Percentiles rank a stretch among this genome's conserved stretches.
Conservation (phyloP, 1,140 invertebrate genomes). For the Drosophila saltans region DNA sequence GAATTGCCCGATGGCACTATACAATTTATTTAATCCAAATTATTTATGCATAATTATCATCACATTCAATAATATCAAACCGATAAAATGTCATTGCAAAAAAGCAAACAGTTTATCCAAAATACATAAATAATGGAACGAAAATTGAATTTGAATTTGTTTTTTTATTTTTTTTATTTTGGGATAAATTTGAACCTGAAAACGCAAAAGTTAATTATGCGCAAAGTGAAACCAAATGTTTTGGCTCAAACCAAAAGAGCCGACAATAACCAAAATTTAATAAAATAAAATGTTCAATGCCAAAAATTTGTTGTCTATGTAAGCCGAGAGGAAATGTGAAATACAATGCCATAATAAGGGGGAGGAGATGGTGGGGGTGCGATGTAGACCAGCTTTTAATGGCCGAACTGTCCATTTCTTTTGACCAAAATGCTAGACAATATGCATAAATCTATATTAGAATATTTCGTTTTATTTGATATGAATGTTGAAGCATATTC, state of each 20-base stretch:
- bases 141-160: conserved; percentile 18
- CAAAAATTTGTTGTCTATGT: conserved; percentile 45
- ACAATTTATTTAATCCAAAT: conserved; percentile 17
- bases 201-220: conserved; percentile 62
- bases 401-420: conserved; percentile 49
- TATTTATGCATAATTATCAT: conserved; percentile 44
- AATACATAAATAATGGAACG: conserved; percentile 36
- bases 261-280: not conserved
- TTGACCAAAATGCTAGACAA: not conserved
- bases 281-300: conserved; percentile 43
- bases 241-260: conserved; percentile 39
- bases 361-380: not conserved
- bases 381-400: conserved; percentile 33
- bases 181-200: conserved; percentile 15
- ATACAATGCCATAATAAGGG: conserved; percentile 35
- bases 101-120: not conserved
- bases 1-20: not conserved
- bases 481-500: conserved; percentile 50
- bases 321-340: conserved; percentile 52
- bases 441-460: conserved; percentile 41
- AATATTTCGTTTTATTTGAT: conserved; percentile 47
- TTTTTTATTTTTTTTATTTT: conserved; percentile 1
- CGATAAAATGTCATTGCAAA: not conserved
- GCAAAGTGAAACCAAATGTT: conserved; percentile 65
- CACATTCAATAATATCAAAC: conserved; percentile 1